phyloP scores from a whole-genome alignment of 2,888 invertebrate species.

The Sarcophaga caerulescens region DNA sequence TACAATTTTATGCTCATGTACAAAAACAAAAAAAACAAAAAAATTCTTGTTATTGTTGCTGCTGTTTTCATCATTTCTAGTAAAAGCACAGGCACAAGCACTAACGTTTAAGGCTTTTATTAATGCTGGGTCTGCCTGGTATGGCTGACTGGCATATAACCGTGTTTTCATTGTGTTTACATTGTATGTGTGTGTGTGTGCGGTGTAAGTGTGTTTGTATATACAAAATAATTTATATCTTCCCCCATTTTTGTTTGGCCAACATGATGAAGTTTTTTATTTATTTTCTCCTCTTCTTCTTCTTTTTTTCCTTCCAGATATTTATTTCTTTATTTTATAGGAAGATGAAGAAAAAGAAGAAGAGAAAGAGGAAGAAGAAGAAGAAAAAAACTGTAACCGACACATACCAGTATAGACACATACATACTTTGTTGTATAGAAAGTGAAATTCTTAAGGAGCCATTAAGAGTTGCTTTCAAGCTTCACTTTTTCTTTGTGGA shows the following conservation, averaged over 20 bases:
- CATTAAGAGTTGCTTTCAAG: not conserved
- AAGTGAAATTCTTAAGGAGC: constrained; percentile 47
- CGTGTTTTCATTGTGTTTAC: not conserved
- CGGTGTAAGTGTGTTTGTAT: not conserved
- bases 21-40: not conserved
- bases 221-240: constrained; percentile 39
- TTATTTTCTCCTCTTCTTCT: constrained; percentile 9
- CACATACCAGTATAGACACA: too few relatives aligned
- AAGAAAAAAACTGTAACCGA: too few relatives aligned
- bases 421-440: constrained; percentile 27
- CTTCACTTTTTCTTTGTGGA: not conserved
- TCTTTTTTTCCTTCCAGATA: not conserved
- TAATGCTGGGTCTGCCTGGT: not conserved
- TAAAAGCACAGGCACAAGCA: constrained; percentile 17
- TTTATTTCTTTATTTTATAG: constrained; percentile 45
- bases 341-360: not conserved
- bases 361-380: not conserved
- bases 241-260: constrained; percentile 58
- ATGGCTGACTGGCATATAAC: not conserved
- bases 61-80: constrained; percentile 27
- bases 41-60: not conserved
- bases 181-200: constrained; percentile 1
- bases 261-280: constrained; percentile 66
- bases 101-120: not conserved
- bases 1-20: constrained; percentile 33